phyloP scores from a whole-genome alignment of 2,113 vertebrate species.

The Myocastor coypus region DNA sequence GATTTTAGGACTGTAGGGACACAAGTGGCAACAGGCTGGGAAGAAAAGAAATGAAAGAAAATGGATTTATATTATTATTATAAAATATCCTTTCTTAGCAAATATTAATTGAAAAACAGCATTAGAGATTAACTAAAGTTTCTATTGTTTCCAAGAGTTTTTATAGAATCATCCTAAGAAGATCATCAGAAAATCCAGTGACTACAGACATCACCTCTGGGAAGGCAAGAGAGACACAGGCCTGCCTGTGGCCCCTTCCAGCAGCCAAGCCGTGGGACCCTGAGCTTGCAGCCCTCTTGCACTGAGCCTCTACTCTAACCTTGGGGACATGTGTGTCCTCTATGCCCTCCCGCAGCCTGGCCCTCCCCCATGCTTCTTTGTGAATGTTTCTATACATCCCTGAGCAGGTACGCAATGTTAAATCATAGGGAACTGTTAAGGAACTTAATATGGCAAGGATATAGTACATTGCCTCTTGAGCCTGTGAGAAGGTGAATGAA shows the following conservation, averaged over 20 bases:
- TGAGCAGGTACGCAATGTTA: neutral
- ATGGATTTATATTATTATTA: constrained; percentile 7
- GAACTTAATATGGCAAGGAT: neutral
- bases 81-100: neutral
- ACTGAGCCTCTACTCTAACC: neutral
- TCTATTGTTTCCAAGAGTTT: constrained; percentile 9
- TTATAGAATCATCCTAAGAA: neutral
- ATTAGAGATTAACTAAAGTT: neutral
- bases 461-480: neutral
- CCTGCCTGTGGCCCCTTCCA: neutral
- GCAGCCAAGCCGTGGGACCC: neutral
- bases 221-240: neutral
- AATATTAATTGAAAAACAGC: neutral
- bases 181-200: neutral
- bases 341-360: no score
- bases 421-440: neutral
- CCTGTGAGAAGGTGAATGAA: neutral
- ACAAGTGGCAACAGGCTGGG: neutral
- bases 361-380: neutral
- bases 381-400: neutral
- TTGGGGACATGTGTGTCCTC: neutral
- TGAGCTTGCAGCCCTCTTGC: neutral
- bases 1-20: neutral
- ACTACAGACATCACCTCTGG: neutral
- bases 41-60: constrained; percentile 27